Conservation (phyloP, 2,797 vertebrate genomes). For the Microtus agrestis region DNA sequence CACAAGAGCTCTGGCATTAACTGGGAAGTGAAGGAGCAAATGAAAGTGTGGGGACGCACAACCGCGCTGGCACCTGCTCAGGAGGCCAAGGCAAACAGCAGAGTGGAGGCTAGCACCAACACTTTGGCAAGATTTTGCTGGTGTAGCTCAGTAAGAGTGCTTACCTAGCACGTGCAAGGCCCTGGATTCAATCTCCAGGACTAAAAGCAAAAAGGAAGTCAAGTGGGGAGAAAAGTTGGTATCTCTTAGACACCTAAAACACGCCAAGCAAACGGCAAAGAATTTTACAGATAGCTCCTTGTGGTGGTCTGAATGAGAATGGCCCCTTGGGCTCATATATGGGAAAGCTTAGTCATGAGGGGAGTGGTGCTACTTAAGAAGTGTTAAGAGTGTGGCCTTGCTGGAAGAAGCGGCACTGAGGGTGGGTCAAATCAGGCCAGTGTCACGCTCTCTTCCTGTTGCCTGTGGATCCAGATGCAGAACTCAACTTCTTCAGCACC, state of each 20-base stretch:
- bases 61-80: background rate
- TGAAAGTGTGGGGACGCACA: background rate
- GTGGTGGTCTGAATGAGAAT: background rate
- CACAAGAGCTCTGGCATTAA: constrained; percentile 17
- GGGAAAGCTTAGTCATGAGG: background rate
- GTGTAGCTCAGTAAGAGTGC: too few species aligned
- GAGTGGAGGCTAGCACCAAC: background rate
- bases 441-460: background rate
- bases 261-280: background rate
- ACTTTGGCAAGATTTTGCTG: background rate
- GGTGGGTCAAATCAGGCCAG: background rate
- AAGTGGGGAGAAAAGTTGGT: background rate
- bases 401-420: background rate
- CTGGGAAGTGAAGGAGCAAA: background rate
- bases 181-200: background rate
- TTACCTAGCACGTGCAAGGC: background rate
- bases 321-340: background rate
- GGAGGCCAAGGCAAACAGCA: background rate
- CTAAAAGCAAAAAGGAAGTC: background rate
- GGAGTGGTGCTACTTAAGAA: background rate
- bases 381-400: background rate
- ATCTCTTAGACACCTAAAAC: background rate
- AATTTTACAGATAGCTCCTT: constrained; percentile 8
- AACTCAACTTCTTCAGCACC: background rate
- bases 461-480: background rate